Evolutionary conservation across 1,140 invertebrate species (phyloP), one percentile per base, ranked within the genome.

Genomic region (Limonius californicus): DNA sequence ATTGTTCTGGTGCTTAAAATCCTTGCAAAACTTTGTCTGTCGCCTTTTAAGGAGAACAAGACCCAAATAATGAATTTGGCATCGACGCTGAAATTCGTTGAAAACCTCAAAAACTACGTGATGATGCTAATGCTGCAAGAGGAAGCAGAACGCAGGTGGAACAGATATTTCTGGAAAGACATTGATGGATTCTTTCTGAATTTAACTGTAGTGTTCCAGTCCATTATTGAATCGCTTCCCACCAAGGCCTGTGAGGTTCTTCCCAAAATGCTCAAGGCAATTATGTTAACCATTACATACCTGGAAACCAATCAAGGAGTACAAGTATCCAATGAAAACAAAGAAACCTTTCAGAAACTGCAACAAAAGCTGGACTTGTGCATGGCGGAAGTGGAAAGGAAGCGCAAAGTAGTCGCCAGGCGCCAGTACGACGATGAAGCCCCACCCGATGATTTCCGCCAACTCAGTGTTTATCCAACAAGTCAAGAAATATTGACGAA

Each of bases 401-500:
- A 30, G 30, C n/a, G 11, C 32, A 53, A 50, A 2, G 18, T n/a
- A 54, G 60, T 9, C 14, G 30, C 8, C 15, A 3, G 14, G 4
- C 20, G 19, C 43, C 8, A 54, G 9, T 47, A 67, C 4, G 67
- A 71, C 23, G 74, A 76, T 2, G 60, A 71, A 0, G 73, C 78
- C 54, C 78, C 82, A 4, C 74, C 81, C 0, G 74, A 77, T 21
- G 70, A 76, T 45, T 78, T 83, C 30, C 75, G 80, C 3, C 66
- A 78, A 45, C 68, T 83, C 18, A 75, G 74, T 60, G 63, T 83
- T 6, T 69, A 78, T 30, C 82, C 82, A 1, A 76, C 65, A 54
- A 61, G 60, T 7, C 50, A 69, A 12, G 77, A 81, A 63, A 71
- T 81, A 42, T 62, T 66, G 2, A 21, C 69, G 2, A 63, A 59